Evolutionary conservation across 2,797 vertebrate species (phyloP), one percentile per base, ranked within the genome.

Genomic region (Neosilurus hyrtlii): DNA sequence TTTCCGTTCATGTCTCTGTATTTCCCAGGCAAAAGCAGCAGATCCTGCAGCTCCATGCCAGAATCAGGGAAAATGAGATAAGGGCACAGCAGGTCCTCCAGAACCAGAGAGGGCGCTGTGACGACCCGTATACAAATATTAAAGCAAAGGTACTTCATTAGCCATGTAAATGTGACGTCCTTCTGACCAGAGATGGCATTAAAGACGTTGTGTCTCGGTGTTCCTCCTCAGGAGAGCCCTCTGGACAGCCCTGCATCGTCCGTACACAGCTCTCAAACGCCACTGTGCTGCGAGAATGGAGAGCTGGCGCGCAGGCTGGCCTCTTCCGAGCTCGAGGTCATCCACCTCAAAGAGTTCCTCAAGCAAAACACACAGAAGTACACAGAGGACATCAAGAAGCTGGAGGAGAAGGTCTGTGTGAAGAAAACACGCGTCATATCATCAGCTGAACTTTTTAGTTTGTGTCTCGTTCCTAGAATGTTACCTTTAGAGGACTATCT

Each of bases 21-120:
- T 72, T 89, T 90, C 80, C n/a, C 91, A 99, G 97, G 88, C 97
- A 99, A 88, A 98, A 97, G 91, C 97, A 98, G 86, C 96, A 99
- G 92, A 98, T 99, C 84, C 90, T 95, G 83, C 95, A 93, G 86
- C 93, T 99, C 12, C 96, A 97, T 22, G 95, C 96, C 62, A 94
- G 94, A 88, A 96, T 99, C 92, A 94, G 95, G 87, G 96, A 98
- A 90, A 98, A 97, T 22, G 96, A 98, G 91, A 91, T 97, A 70
- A 86, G 95, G 89, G 95, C 94, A n/a, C 96, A 97, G 81, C 96
- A 96, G 66, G 96, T 96, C 82, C 92, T 96, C 84, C 92, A 95
- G 87, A 95, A 92, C 90, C 95, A 95, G 86, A 94, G 94, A 86
- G 93, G 93, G 57, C 94, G 92, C 86, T 94, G 93, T 7, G 96